A percentile compares a stretch with the other conserved stretches of the same genome.
Evolutionary conservation across 2,888 invertebrate species (phyloP).

Genomic region (Agrilus mali): DNA sequence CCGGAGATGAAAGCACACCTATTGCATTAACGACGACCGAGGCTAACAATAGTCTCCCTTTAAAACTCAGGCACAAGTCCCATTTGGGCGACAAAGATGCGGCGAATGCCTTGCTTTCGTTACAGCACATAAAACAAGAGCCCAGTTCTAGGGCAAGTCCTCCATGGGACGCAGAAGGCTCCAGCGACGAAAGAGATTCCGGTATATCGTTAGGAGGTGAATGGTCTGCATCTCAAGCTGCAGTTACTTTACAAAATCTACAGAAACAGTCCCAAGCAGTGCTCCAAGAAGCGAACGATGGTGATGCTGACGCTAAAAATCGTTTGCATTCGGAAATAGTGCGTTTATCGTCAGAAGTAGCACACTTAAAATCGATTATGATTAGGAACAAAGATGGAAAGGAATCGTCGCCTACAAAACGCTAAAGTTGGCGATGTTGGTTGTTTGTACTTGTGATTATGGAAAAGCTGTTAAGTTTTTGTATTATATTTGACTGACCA

Average conservation of each 20-base stretch:
- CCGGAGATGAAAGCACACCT: conserved; percentile 44
- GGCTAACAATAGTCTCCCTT: conserved; percentile 69
- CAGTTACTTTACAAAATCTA: conserved; percentile 28
- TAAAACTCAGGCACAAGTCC: conserved; percentile 84
- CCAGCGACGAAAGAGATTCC: conserved; percentile 81
- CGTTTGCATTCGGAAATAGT: conserved; percentile 78
- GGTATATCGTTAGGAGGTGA: conserved; percentile 75
- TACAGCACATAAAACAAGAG: conserved; percentile 79
- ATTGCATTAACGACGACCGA: conserved; percentile 35
- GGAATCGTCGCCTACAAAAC: conserved; percentile 14
- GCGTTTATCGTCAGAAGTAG: conserved; percentile 81
- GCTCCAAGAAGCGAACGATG: conserved; percentile 19
- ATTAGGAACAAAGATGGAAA: conserved; percentile 40
- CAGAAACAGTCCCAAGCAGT: conserved; percentile 31
- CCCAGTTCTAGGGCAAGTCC: conserved; percentile 68
- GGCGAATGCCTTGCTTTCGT: conserved; percentile 63
- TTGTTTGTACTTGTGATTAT: conserved; percentile 10
- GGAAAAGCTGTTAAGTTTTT: conserved; percentile 6
- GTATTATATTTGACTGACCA: too few relatives aligned
- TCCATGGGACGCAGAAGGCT: conserved; percentile 81
- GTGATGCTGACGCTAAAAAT: conserved; percentile 49
- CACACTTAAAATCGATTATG: conserved; percentile 74
- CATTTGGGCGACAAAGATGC: conserved; percentile 84
- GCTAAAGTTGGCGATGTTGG: conserved; percentile 5
- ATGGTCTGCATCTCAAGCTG: conserved; percentile 37